These are phyloP conservation scores for Typhlichthys eigenmanni DNA, from an alignment of 2,797 vertebrate species.

Conservation along the genomic window DNA sequence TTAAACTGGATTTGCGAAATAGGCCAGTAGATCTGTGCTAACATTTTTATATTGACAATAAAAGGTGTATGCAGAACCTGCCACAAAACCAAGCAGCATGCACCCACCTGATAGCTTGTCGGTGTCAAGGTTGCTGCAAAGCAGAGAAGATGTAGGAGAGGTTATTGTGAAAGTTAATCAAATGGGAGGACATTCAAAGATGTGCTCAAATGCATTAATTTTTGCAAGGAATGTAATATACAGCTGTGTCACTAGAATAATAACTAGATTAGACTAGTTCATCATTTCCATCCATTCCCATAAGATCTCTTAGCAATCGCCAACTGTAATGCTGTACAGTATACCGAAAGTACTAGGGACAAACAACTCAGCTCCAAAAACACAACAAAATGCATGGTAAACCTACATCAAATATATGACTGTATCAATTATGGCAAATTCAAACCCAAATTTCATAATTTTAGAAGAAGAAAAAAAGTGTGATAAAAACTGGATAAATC, in stretches of 20 bases:
- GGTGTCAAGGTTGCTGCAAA: conserved; percentile 87
- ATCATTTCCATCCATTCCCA: not conserved
- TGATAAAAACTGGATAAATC: no score
- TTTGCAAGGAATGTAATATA: conserved; percentile 11
- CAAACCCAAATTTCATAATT: no score
- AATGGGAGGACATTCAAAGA: conserved; percentile 25
- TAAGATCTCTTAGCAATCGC: no score
- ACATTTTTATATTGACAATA: conserved; percentile 1
- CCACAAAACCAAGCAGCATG: conserved; percentile 17
- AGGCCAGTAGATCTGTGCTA: conserved; percentile 29
- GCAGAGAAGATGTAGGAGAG: conserved; percentile 33
- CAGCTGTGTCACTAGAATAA: conserved; percentile 1
- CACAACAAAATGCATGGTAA: no score
- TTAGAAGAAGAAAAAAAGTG: no score
- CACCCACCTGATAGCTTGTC: conserved; percentile 90
- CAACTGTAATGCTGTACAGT: no score
- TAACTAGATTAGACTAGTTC: not conserved
- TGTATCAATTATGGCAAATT: no score
- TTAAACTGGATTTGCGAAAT: conserved; percentile 27
- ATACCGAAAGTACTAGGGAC: no score
- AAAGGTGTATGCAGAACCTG: not conserved
- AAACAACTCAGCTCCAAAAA: no score
- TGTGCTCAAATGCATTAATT: conserved; percentile 22
- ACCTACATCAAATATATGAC: no score
- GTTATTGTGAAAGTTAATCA: conserved; percentile 44